These are phyloP conservation scores for Diphyllodes magnificus DNA, from an alignment of 2,113 vertebrate genomes.

Conservation along the genomic window DNA sequence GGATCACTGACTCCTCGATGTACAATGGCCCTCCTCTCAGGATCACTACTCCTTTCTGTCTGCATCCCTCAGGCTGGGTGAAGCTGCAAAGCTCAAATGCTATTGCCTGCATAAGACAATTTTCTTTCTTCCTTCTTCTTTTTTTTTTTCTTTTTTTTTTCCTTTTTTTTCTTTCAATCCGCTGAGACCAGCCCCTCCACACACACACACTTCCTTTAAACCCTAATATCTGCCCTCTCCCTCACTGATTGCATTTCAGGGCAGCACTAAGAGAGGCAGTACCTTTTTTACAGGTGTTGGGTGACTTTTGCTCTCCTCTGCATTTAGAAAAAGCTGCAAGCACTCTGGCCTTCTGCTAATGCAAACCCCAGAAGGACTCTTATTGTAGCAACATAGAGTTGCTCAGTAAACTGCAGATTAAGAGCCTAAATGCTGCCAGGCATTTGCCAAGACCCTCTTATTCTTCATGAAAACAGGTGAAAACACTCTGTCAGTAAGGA, in stretches of 20 bases:
- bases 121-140: accelerated
- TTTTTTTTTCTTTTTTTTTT: no score
- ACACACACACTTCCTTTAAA: neutral
- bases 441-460: neutral
- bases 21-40: neutral
- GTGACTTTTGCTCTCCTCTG: neutral
- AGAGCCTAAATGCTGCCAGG: neutral
- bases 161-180: neutral
- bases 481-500: neutral
- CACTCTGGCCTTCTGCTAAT: neutral
- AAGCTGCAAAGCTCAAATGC: neutral
- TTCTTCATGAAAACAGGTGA: neutral
- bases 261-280: neutral
- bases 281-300: neutral
- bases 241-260: neutral
- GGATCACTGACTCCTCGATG: accelerated
- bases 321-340: neutral
- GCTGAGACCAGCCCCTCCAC: neutral
- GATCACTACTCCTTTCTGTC: accelerated
- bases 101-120: neutral
- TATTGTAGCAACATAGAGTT: neutral
- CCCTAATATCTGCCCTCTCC: neutral
- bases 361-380: neutral
- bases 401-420: neutral
- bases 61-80: neutral